Evolutionary conservation across 2,113 vertebrate species (phyloP).

Genomic region (Thamnophis sirtalis): DNA sequence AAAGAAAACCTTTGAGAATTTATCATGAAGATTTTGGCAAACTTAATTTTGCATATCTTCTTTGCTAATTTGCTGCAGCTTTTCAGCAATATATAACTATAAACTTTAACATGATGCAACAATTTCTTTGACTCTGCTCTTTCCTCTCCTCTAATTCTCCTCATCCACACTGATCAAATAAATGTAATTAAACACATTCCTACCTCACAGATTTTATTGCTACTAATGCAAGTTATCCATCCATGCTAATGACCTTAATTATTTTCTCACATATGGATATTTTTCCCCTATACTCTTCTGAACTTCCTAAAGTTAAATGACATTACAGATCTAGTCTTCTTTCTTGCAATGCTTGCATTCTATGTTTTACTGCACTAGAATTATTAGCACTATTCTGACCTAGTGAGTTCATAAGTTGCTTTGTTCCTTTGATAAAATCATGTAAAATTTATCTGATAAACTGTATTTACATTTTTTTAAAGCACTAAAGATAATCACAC

Average conservation of each 20-base stretch:
- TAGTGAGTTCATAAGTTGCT: background rate
- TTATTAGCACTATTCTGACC: background rate
- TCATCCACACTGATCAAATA: background rate
- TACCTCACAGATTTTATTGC: background rate
- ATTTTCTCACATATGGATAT: background rate
- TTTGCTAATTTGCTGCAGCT: background rate
- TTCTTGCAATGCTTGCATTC: background rate
- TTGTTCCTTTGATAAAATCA: background rate
- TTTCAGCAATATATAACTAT: background rate
- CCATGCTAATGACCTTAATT: constrained; percentile 2
- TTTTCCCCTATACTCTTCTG: background rate
- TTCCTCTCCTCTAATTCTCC: background rate
- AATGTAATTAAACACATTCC: background rate
- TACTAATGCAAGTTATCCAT: background rate
- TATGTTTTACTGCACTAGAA: background rate
- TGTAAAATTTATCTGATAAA: background rate
- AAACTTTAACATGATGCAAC: background rate
- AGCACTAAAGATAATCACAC: background rate
- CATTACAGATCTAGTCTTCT: background rate
- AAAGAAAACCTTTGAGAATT: background rate
- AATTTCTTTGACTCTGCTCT: background rate
- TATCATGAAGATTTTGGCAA: background rate
- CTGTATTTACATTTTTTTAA: background rate
- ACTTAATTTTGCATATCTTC: background rate
- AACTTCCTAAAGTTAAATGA: background rate